Evolutionary conservation across 30 jellyfish, hydroid and myxozoan species (phyloP).

Genomic region (Mastigias papua): DNA sequence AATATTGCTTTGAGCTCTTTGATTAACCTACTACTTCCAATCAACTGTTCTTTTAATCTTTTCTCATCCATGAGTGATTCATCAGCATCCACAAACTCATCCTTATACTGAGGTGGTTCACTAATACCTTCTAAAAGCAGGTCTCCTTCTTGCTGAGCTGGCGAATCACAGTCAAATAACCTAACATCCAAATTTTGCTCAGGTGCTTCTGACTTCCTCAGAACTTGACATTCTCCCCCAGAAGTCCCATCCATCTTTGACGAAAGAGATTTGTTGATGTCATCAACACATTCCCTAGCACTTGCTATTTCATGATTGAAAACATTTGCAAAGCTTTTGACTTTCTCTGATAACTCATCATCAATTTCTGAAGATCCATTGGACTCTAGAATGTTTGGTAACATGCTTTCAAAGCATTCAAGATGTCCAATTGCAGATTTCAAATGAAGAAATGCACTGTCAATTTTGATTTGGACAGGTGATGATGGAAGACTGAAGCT

Average conservation of each 20-base stretch:
- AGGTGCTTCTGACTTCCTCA: neutral
- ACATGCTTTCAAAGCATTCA: constrained; percentile 3
- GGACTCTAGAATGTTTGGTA: neutral
- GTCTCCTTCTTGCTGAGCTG: constrained; percentile 46
- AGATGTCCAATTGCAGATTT: constrained; percentile 45
- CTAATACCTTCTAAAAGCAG: constrained; percentile 55
- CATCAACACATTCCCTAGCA: constrained; percentile 40
- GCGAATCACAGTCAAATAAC: neutral
- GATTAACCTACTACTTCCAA: constrained; percentile 41
- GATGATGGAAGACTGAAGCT: neutral
- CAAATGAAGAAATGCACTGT: constrained; percentile 53
- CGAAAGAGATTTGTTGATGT: neutral
- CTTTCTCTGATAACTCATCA: neutral
- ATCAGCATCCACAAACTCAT: neutral
- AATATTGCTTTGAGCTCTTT: constrained; percentile 53
- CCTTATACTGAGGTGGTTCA: constrained; percentile 5
- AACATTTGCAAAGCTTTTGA: neutral
- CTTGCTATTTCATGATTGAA: constrained; percentile 34
- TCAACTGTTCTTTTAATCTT: constrained; percentile 21
- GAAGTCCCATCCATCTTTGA: neutral
- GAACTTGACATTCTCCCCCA: neutral
- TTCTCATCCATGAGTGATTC: neutral
- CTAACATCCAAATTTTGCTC: neutral
- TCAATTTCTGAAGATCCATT: neutral
- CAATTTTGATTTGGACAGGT: constrained; percentile 9